Evolutionary conservation across 2,797 vertebrate species (phyloP).

Genomic region (Steatocranus sp.): DNA sequence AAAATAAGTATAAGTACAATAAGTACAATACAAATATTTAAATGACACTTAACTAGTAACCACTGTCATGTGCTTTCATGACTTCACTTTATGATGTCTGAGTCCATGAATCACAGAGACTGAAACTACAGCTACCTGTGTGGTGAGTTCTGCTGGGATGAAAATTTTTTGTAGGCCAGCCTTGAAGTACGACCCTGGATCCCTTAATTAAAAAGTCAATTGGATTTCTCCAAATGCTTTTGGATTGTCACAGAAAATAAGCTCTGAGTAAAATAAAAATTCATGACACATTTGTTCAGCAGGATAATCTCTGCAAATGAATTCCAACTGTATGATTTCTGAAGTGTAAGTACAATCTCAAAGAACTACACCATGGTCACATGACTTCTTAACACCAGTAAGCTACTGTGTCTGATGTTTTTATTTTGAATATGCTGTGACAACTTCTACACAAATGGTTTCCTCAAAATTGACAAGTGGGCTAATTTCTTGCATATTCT

Average conservation of each 20-base stretch:
- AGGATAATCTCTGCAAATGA: neutral
- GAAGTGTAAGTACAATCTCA: neutral
- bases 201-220: neutral
- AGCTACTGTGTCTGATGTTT: neutral
- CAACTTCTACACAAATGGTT: neutral
- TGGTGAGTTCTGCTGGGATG: neutral
- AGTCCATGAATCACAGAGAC: neutral
- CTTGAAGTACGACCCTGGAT: neutral
- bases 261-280: neutral
- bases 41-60: neutral
- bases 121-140: neutral
- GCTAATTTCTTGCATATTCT: neutral
- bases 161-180: neutral
- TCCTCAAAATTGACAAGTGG: neutral
- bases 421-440: neutral
- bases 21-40: neutral
- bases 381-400: neutral
- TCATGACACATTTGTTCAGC: neutral
- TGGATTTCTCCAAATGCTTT: neutral
- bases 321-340: neutral
- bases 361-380: neutral
- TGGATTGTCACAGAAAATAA: neutral
- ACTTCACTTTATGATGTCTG: neutral
- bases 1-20: neutral
- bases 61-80: neutral